phyloP scores from a whole-genome alignment of 64 coral and sea anemone genomes.

The Astreopora myriophthalma region DNA sequence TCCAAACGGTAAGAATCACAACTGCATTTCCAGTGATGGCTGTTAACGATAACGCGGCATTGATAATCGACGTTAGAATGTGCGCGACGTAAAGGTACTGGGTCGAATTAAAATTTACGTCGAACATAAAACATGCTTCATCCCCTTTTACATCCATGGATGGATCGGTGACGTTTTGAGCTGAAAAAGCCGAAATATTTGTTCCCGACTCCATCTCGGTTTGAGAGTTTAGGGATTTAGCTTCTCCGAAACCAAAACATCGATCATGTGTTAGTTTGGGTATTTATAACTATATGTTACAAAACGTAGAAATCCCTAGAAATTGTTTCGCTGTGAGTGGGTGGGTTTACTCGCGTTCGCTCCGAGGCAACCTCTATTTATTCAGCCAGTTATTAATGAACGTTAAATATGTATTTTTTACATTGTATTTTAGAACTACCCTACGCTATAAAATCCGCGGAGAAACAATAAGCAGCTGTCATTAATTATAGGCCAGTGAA shows the following conservation, averaged over 20 bases:
- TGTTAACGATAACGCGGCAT: neutral
- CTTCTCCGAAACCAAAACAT: neutral
- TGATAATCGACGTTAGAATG: constrained; percentile 10
- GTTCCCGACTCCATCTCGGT: neutral
- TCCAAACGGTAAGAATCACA: constrained; percentile 27
- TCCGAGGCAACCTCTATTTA: too few relatives aligned
- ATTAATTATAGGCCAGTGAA: too few relatives aligned
- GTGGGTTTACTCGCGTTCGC: too few relatives aligned
- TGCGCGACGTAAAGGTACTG: constrained; percentile 3
- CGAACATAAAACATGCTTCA: neutral
- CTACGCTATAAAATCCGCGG: too few relatives aligned
- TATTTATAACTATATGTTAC: too few relatives aligned
- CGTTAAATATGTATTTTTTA: too few relatives aligned
- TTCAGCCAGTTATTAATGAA: too few relatives aligned
- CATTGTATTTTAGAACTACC: too few relatives aligned
- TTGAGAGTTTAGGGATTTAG: neutral
- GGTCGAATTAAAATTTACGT: neutral
- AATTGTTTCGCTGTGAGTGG: too few relatives aligned
- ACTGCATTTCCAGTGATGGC: constrained; percentile 24
- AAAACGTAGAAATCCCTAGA: too few relatives aligned
- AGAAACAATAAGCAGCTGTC: too few relatives aligned
- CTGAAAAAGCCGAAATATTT: neutral
- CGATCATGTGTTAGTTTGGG: neutral
- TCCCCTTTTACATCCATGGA: neutral
- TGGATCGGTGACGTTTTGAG: neutral